These are phyloP conservation scores for Rhynchomys soricoides DNA, from an alignment of 2,113 vertebrate species.

Conservation along the genomic window DNA sequence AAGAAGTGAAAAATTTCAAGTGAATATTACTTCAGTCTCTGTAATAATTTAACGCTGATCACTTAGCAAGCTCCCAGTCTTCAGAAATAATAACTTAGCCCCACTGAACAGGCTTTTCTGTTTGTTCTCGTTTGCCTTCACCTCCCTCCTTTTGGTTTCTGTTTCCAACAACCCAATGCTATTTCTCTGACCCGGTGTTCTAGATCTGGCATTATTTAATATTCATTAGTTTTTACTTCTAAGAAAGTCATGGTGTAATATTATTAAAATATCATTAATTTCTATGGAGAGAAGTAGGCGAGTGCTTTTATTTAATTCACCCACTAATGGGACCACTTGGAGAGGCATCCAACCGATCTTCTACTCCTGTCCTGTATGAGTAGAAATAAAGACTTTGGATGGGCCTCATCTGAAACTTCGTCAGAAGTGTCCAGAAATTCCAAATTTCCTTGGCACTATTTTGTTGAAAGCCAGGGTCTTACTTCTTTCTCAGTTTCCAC, in stretches of 20 bases:
- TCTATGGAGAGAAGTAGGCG: constrained; percentile 50
- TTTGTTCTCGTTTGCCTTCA: background rate
- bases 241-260: constrained; percentile 32
- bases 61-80: background rate
- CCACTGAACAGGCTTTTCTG: background rate
- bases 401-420: background rate
- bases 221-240: constrained; percentile 46
- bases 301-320: constrained; percentile 67
- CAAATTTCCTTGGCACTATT: background rate
- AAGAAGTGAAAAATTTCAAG: background rate
- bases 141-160: background rate
- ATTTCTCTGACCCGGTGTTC: constrained; percentile 45
- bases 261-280: constrained; percentile 68
- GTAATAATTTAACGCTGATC: background rate
- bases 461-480: background rate
- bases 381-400: background rate
- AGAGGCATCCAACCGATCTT: background rate
- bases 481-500: background rate
- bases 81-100: constrained; percentile 5
- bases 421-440: background rate
- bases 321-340: constrained; percentile 27
- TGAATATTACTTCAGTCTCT: background rate
- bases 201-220: constrained; percentile 11
- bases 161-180: background rate
- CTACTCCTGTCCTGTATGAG: background rate